Percentiles rank a stretch among this genome's conserved stretches.
These are phyloP conservation scores for Numida meleagris DNA, from an alignment of 2,113 vertebrate species.

Conservation along the genomic window DNA sequence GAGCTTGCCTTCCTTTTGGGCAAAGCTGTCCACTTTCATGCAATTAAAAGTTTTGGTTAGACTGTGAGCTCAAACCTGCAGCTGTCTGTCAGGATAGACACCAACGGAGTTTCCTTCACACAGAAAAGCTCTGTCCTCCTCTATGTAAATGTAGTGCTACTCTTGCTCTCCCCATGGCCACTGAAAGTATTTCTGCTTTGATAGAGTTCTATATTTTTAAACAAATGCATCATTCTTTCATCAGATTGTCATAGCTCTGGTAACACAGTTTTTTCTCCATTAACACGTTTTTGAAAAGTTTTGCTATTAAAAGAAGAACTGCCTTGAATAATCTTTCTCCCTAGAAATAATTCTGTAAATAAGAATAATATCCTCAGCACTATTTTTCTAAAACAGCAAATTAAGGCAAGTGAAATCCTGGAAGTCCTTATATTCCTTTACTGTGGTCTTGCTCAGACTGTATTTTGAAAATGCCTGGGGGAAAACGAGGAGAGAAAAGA, in stretches of 20 bases:
- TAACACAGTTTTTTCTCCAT: not conserved
- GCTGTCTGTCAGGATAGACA: not conserved
- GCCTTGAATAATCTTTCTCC: not conserved
- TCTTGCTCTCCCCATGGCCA: not conserved
- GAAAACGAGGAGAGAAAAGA: not conserved
- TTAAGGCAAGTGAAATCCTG: not conserved
- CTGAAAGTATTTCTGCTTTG: not conserved
- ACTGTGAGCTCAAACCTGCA: not conserved
- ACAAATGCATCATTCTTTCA: not conserved
- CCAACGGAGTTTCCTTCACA: not conserved
- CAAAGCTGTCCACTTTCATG: not conserved
- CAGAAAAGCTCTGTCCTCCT: not conserved
- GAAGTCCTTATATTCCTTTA: not conserved
- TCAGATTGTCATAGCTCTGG: not conserved
- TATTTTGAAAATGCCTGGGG: not conserved
- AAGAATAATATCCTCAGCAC: not conserved
- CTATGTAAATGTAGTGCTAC: not conserved
- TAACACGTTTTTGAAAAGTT: not conserved
- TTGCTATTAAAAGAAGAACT: not conserved
- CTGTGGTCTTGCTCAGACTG: not conserved
- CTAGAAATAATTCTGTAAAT: not conserved
- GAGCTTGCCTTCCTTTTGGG: not conserved
- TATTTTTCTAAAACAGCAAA: not conserved
- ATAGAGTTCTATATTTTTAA: not conserved
- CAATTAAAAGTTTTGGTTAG: not conserved